A percentile compares a stretch with the other conserved stretches of the same genome.
phyloP scores from a whole-genome alignment of 2,113 vertebrate species.

The Galbula dea region DNA sequence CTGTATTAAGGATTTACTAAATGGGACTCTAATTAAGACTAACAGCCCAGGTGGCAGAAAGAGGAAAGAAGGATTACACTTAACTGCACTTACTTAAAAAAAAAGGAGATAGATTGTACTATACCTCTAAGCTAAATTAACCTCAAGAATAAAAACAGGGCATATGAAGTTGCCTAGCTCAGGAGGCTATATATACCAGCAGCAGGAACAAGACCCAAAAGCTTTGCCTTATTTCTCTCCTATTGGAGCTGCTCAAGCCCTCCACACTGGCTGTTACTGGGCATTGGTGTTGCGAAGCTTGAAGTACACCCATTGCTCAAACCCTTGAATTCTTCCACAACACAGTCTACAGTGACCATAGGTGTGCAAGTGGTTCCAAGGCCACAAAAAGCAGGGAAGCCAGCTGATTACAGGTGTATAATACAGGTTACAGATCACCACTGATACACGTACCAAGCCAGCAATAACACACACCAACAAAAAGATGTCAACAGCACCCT shows the following conservation, averaged over 20 bases:
- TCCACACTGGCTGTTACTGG: not conserved
- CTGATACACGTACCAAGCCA: not conserved
- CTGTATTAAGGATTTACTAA: not conserved
- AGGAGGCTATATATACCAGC: not conserved
- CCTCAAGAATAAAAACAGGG: not conserved
- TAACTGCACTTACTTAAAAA: not conserved
- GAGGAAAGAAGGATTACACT: not conserved
- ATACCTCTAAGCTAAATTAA: not conserved
- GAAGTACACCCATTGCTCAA: not conserved
- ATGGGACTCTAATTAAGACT: not conserved
- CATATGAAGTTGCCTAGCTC: not conserved
- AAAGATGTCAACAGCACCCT: not conserved
- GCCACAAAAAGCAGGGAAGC: not conserved
- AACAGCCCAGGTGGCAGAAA: not conserved
- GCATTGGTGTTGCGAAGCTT: not conserved
- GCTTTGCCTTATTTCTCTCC: not conserved
- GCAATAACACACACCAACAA: not conserved
- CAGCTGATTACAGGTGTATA: not conserved
- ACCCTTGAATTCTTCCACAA: not conserved
- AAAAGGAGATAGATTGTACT: accelerated
- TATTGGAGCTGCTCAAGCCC: not conserved
- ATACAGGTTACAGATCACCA: not conserved
- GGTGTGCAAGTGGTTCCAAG: not conserved
- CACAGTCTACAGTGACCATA: not conserved
- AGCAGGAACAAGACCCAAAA: not conserved